Evolutionary conservation across 1,140 invertebrate species (phyloP), one percentile per base, ranked within the genome.

Genomic region (Drosophila gunungcola): DNA sequence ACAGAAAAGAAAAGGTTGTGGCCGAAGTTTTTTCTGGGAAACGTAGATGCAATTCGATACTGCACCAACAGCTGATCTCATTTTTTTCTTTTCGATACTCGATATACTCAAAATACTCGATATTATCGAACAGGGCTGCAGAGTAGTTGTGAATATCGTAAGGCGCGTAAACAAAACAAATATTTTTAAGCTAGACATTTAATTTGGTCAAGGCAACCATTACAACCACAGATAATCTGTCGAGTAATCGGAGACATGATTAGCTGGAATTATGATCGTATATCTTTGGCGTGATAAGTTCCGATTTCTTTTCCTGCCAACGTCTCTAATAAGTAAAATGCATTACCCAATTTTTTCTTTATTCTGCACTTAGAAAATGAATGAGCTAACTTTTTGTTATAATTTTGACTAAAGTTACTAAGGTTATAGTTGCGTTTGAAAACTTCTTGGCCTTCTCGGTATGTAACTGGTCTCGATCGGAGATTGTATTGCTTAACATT

Each of bases 321-420:
- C 1, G 11, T 39, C 12, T 54, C 34, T 4, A 32, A 6, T 25
- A 54, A 3, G 25, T 54, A 54, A 54, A 36, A 39, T 1, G 32
- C 16, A 5, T 27, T 21, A 13, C 55, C 41, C 16, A 32, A 6
- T 25, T 46, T 57, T 10, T 41, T 27, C n/a, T 27, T 39, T 4
- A 55, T 21, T 12, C 53, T 4, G 32, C 27, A 45, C 9, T 57
- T 57, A 9, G 21, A 56, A 56, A 64, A 64, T 32, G 36, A 16
- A 9, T 29, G 41, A 5, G 27, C 43, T 25, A 34, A n/a, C 21
- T 58, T 48, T 4, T 32, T 48, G 48, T 57, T 64, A 7, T 56
- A 64, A 57, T 38, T 64, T 4, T 64, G 13, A 9, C 10, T 12
- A 13, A 63, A 55, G 12, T 27, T 27, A 27, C 27, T 63, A 9